Percentiles rank a stretch among this genome's conserved stretches.
Evolutionary conservation across 1,140 invertebrate species (phyloP).

Genomic region (Pseudoatta argentina): DNA sequence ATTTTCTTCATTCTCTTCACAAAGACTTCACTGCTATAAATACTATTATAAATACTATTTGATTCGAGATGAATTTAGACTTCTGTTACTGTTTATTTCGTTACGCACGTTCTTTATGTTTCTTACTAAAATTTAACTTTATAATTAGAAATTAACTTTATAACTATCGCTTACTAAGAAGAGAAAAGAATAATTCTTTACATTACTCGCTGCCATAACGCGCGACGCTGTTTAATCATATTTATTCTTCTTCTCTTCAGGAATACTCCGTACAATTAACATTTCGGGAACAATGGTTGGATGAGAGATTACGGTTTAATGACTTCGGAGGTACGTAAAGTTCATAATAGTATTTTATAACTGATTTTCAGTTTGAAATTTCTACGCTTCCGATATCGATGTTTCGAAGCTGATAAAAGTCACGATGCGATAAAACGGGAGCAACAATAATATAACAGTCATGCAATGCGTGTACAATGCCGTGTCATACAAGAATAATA

Average conservation of each 20-base stretch:
- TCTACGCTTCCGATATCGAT: neutral
- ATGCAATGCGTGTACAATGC: neutral
- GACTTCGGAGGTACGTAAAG: conserved; percentile 91
- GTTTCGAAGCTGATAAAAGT: conserved; percentile 21
- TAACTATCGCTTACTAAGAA: conserved; percentile 6
- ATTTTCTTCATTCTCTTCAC: conserved; percentile 26
- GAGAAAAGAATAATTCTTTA: conserved; percentile 29
- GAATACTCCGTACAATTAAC: conserved; percentile 98
- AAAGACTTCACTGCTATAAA: neutral
- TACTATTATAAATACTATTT: conserved; percentile 6
- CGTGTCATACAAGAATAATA: neutral
- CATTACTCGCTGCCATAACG: conserved; percentile 11
- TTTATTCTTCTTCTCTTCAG: conserved; percentile 87
- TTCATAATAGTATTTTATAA: neutral
- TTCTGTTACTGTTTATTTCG: conserved; percentile 11
- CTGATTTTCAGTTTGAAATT: neutral
- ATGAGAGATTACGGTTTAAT: conserved; percentile 96
- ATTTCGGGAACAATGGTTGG: conserved; percentile 98
- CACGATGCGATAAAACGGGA: neutral
- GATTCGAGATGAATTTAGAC: conserved; percentile 35
- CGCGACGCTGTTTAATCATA: conserved; percentile 35
- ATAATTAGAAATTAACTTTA: conserved; percentile 11
- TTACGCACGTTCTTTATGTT: conserved; percentile 44
- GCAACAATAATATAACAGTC: neutral
- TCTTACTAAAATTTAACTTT: conserved; percentile 13